These are phyloP conservation scores for Mactromeris polynyma DNA, from an alignment of 2,888 invertebrate genomes.

Conservation along the genomic window DNA sequence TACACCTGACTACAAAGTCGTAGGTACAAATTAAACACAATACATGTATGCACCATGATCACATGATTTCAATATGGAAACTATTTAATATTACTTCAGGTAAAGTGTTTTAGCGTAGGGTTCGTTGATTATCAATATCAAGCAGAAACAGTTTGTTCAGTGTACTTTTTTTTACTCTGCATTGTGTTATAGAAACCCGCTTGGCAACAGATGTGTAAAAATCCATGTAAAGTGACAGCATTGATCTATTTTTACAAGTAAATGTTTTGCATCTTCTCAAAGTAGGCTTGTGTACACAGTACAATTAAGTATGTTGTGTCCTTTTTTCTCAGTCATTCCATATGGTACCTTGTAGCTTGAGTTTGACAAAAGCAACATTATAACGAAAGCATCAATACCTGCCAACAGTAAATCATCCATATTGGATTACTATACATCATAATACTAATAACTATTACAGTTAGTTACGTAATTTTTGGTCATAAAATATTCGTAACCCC, in stretches of 20 bases:
- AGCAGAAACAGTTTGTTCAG: background rate
- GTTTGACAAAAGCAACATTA: no score
- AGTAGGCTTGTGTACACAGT: no score
- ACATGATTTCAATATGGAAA: no score
- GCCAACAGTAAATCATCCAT: background rate
- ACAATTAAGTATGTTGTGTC: no score
- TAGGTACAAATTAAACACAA: no score
- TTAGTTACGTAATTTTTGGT: background rate
- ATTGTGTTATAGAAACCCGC: background rate
- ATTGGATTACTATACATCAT: background rate
- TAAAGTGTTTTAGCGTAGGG: background rate
- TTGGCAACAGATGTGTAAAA: background rate
- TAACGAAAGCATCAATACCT: no score
- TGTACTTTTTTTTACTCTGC: background rate
- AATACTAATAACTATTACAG: background rate
- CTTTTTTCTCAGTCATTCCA: no score
- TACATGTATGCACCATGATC: no score
- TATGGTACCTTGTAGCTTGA: no score
- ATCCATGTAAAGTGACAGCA: background rate
- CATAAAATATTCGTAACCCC: slow-evolving; percentile 13
- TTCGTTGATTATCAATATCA: background rate
- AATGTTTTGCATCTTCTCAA: background rate
- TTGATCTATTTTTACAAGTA: background rate
- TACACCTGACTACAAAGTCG: no score
- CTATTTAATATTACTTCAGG: no score